Evolutionary conservation across 2,888 invertebrate genomes (phyloP).

Genomic region (Platynereis dumerilii): DNA sequence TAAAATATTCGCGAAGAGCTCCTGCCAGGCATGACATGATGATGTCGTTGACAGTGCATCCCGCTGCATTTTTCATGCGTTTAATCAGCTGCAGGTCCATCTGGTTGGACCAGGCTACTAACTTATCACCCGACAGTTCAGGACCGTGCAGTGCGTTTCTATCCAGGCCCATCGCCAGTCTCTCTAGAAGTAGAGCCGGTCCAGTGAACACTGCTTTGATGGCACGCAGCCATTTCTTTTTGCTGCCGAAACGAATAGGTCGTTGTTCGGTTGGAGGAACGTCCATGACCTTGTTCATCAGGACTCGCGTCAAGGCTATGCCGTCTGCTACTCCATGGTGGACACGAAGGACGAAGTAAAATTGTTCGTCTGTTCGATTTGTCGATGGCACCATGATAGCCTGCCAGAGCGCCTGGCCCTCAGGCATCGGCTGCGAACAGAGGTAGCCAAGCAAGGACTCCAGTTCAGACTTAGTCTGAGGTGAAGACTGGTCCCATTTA

Average conservation of each 20-base stretch:
- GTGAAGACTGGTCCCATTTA: constrained; percentile 12
- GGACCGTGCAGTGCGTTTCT: constrained; percentile 31
- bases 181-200: constrained; percentile 27
- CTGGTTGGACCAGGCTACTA: constrained; percentile 31
- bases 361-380: background rate
- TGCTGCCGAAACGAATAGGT: constrained; percentile 25
- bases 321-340: constrained; percentile 35
- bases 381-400: constrained; percentile 26
- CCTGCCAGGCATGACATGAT: constrained; percentile 35
- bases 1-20: constrained; percentile 31
- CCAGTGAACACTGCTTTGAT: constrained; percentile 25
- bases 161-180: constrained; percentile 28
- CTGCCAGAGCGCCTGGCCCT: constrained; percentile 29
- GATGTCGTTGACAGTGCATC: constrained; percentile 39
- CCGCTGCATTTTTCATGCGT: constrained; percentile 32
- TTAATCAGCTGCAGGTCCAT: constrained; percentile 36
- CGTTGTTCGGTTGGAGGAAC: constrained; percentile 5
- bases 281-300: constrained; percentile 33
- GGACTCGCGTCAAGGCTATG: constrained; percentile 28
- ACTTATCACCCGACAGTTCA: constrained; percentile 27
- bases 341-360: constrained; percentile 13
- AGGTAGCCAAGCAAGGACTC: constrained; percentile 29
- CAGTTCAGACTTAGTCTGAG: constrained; percentile 16
- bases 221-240: constrained; percentile 3
- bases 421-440: constrained; percentile 21